A percentile compares a stretch with the other conserved stretches of the same genome.
Conservation (phyloP, 2,888 invertebrate genomes). For the Platerodrilus igneus region DNA sequence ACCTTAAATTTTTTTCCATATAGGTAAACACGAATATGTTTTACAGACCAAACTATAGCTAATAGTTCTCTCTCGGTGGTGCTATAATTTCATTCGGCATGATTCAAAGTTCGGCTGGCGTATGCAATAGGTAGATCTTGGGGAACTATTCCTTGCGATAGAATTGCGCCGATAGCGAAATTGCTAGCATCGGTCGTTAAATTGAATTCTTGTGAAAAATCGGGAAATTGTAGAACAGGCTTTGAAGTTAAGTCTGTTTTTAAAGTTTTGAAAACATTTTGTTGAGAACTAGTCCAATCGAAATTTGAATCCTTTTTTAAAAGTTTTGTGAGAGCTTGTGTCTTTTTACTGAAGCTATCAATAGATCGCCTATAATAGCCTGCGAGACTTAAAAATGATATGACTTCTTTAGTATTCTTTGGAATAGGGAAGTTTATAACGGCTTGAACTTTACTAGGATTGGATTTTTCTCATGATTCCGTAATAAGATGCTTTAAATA, state of each 20-base stretch:
- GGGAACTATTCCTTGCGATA: constrained; percentile 24
- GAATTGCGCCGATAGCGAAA: constrained; percentile 25
- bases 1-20: constrained; percentile 34
- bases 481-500: constrained; percentile 35
- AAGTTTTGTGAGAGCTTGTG: no score
- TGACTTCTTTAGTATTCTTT: no score
- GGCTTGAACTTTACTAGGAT: constrained; percentile 17
- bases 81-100: no score
- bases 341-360: no score
- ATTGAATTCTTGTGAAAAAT: constrained; percentile 28
- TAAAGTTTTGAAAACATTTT: no score
- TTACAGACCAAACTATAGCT: constrained; percentile 31
- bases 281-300: no score
- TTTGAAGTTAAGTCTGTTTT: no score
- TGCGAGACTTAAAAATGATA: no score
- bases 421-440: no score
- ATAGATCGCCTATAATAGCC: no score
- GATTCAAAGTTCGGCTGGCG: constrained; percentile 29
- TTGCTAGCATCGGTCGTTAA: constrained; percentile 30
- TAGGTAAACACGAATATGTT: constrained; percentile 34
- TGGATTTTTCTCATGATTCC: no score
- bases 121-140: constrained; percentile 31
- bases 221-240: constrained; percentile 27
- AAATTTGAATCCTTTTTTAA: no score
- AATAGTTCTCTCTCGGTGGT: constrained; percentile 34